Evolutionary conservation across 2,888 invertebrate species (phyloP), one percentile per base, ranked within the genome.

Genomic region (Epirrhoe alternata): DNA sequence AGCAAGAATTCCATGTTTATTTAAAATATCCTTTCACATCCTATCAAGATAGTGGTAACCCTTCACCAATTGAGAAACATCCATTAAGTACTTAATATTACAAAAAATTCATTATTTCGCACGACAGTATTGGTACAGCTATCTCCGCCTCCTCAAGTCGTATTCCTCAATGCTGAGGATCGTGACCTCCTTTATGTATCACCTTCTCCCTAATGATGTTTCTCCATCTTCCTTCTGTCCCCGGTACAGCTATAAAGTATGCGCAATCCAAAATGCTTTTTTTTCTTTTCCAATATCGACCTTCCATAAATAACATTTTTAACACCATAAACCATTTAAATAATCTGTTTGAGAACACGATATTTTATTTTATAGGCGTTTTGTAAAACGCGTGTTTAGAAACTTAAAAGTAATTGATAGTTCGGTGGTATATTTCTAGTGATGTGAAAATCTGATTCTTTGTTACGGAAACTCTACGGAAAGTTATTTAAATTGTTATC

Each of bases 251-350:
- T 33, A 49, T 61, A 61, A 33, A 45, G 33, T 5, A 45, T 53
- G 31, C 30, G 52, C 53, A 33, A 47, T 61, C 47, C 5, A n/a
- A 17, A 61, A 31, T 7, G 24, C n/a, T 17, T 53, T 17, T 5
- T 35, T 50, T 49, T 52, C 8, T 49, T 35, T 38, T 30, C 50
- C 42, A 57, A 57, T 54, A 62, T 42, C n/a, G 56, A 56, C 14
- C 61, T 53, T 3, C 24, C 35, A 24, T 50, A 55, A 38, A 61
- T 49, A 35, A 33, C 50, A 12, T 24, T 50, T 59, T 59, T 51
- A n/a, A 24, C 8, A 33, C 33, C 47, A 53, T 47, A 53, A 61
- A 53, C 47, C 33, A 61, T 61, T 47, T 24, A 54, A 42, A 42
- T 42, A 42, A 10, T 42, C 38, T 42, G 3, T 8, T 35, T 42